Percentiles rank a stretch among this genome's conserved stretches.
Conservation (phyloP, 37 sponge, comb jelly and placozoan species). For the Beroe ovata region DNA sequence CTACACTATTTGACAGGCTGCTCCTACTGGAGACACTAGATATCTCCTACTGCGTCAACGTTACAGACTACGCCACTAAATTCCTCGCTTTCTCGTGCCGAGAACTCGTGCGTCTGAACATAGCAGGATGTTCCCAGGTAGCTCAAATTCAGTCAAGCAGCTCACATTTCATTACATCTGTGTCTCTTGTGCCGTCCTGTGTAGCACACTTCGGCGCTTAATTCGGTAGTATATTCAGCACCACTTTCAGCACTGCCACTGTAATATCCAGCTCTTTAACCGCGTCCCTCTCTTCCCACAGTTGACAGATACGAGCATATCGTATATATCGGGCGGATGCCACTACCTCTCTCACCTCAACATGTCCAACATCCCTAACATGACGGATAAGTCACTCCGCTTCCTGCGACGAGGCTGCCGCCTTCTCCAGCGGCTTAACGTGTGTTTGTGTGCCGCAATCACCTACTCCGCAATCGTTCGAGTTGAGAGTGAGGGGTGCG, state of each 20-base stretch:
- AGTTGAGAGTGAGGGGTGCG: conserved; percentile 39
- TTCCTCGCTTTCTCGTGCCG: conserved; percentile 63
- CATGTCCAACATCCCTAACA: conserved; percentile 67
- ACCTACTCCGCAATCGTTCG: conserved; percentile 8
- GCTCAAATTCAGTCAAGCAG: no score
- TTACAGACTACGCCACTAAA: conserved; percentile 3
- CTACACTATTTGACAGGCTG: no score
- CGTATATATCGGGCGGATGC: conserved; percentile 82
- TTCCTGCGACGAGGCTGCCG: conserved; percentile 70
- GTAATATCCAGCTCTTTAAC: background rate
- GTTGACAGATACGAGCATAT: conserved; percentile 79
- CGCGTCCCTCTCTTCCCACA: conserved; percentile 52
- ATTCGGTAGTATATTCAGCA: no score
- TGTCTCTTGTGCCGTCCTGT: no score
- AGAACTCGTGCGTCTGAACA: conserved; percentile 42
- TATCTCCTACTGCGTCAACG: conserved; percentile 79
- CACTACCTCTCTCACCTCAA: conserved; percentile 71
- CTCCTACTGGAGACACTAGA: conserved; percentile 75
- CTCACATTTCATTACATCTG: no score
- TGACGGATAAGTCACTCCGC: conserved; percentile 73
- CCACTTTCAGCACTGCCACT: no score
- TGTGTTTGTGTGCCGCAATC: conserved; percentile 21
- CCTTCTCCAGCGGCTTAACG: conserved; percentile 72
- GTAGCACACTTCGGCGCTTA: no score
- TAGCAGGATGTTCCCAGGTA: conserved; percentile 64